phyloP scores from a whole-genome alignment of 2,888 invertebrate species.

The Raillietiella orientalis region DNA sequence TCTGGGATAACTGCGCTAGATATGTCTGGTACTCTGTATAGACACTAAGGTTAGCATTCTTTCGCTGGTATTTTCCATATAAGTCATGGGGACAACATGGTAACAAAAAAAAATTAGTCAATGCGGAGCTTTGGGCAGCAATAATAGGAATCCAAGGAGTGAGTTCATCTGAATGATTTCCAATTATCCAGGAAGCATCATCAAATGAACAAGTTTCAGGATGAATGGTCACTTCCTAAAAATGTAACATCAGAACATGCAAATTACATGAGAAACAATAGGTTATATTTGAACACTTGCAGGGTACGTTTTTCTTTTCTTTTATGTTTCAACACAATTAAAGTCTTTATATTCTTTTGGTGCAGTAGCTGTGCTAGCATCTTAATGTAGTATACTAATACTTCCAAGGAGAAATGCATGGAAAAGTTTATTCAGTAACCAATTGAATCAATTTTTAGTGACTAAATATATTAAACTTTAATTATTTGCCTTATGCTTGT shows the following conservation, averaged over 20 bases:
- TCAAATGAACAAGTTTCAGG: constrained; percentile 10
- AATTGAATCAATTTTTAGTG: too few relatives aligned
- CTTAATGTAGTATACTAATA: too few relatives aligned
- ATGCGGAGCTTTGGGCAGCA: constrained; percentile 37
- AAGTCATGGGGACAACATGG: constrained; percentile 89
- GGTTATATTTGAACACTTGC: too few relatives aligned
- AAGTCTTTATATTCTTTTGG: too few relatives aligned
- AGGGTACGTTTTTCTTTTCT: too few relatives aligned
- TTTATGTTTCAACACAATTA: too few relatives aligned
- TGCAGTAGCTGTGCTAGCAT: too few relatives aligned
- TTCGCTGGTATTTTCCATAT: constrained; percentile 48
- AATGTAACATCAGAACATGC: constrained; percentile 7
- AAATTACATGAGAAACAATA: constrained; percentile 5
- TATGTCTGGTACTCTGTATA: constrained; percentile 14
- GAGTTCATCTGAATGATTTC: constrained; percentile 96
- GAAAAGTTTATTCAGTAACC: too few relatives aligned
- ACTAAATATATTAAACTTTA: too few relatives aligned
- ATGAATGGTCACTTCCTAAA: constrained; percentile 26
- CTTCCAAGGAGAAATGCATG: too few relatives aligned
- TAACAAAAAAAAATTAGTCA: constrained; percentile 50
- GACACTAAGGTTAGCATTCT: constrained; percentile 17
- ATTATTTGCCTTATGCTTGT: too few relatives aligned
- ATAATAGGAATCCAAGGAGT: constrained; percentile 94
- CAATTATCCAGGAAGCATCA: constrained; percentile 86
- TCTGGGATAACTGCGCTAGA: constrained; percentile 11